Conservation (phyloP, 2,888 invertebrate genomes). For the Seira musarum region DNA sequence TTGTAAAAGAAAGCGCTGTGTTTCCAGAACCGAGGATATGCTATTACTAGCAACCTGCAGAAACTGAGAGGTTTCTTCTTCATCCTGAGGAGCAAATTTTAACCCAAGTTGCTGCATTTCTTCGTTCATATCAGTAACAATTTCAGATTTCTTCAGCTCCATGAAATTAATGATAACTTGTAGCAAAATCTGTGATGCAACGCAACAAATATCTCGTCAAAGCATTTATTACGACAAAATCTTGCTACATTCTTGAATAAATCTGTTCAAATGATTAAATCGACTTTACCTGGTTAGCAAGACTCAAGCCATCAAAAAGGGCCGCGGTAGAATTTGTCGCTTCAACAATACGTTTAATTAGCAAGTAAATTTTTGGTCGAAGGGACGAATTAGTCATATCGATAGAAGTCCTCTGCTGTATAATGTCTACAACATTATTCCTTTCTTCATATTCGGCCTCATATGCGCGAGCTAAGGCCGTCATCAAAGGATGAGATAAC, state of each 20-base stretch:
- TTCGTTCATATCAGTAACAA: slow-evolving; percentile 35
- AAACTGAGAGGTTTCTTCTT: slow-evolving; percentile 13
- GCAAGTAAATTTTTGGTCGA: slow-evolving; percentile 66
- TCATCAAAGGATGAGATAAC: slow-evolving; percentile 62
- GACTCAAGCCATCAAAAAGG: slow-evolving; percentile 63
- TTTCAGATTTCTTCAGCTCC: slow-evolving; percentile 64
- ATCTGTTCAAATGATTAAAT: not conserved
- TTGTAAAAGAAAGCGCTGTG: slow-evolving; percentile 63
- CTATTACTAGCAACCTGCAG: slow-evolving; percentile 60
- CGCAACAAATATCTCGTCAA: not conserved
- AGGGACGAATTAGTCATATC: slow-evolving; percentile 61
- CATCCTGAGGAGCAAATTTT: not conserved
- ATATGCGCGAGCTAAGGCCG: slow-evolving; percentile 60
- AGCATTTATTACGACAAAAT: not conserved
- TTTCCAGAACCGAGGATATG: slow-evolving; percentile 60
- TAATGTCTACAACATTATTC: slow-evolving; percentile 21
- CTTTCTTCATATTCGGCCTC: slow-evolving; percentile 15
- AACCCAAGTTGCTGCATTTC: not conserved
- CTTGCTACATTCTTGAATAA: not conserved
- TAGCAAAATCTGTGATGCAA: slow-evolving; percentile 62
- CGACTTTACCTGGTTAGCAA: slow-evolving; percentile 65
- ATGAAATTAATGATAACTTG: slow-evolving; percentile 67
- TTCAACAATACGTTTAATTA: slow-evolving; percentile 65
- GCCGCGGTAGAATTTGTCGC: slow-evolving; percentile 64
- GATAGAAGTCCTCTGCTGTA: slow-evolving; percentile 33